phyloP scores from a whole-genome alignment of 53 echinoderm and acorn worm genomes.

The Hippasteria phrygiana region DNA sequence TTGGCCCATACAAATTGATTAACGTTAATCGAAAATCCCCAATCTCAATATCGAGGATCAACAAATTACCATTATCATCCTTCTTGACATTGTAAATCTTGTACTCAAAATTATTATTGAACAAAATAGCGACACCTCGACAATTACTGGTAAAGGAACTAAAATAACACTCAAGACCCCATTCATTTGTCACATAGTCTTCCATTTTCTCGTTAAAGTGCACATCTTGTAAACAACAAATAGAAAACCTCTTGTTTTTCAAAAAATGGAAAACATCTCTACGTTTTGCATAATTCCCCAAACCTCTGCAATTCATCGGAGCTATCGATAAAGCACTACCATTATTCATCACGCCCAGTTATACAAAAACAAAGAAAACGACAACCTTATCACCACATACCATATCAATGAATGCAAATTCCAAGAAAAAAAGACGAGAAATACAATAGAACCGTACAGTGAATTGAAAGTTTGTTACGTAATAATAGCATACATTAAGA shows the following conservation, averaged over 20 bases:
- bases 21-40: conserved; percentile 10
- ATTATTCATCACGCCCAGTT: neutral
- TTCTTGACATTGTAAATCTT: conserved; percentile 15
- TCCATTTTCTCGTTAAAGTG: conserved; percentile 27
- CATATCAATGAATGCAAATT: too few relatives aligned
- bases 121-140: conserved; percentile 43
- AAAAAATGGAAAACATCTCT: conserved; percentile 20
- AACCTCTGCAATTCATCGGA: conserved; percentile 50
- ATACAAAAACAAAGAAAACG: neutral
- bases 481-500: too few relatives aligned
- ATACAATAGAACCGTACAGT: too few relatives aligned
- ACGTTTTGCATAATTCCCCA: neutral
- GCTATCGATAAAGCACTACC: conserved; percentile 14
- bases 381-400: too few relatives aligned
- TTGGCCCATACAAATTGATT: conserved; percentile 51
- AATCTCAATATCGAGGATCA: conserved; percentile 42
- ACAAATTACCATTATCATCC: conserved; percentile 25
- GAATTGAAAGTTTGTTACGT: too few relatives aligned
- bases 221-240: conserved; percentile 55
- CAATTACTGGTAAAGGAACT: conserved; percentile 20
- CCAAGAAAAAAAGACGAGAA: too few relatives aligned
- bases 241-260: conserved; percentile 1
- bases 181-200: neutral
- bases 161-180: conserved; percentile 21
- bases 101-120: conserved; percentile 58